Percentiles rank a stretch among this genome's conserved stretches.
Conservation (phyloP, 2,797 vertebrate genomes). For the Sebastes wilsoni region DNA sequence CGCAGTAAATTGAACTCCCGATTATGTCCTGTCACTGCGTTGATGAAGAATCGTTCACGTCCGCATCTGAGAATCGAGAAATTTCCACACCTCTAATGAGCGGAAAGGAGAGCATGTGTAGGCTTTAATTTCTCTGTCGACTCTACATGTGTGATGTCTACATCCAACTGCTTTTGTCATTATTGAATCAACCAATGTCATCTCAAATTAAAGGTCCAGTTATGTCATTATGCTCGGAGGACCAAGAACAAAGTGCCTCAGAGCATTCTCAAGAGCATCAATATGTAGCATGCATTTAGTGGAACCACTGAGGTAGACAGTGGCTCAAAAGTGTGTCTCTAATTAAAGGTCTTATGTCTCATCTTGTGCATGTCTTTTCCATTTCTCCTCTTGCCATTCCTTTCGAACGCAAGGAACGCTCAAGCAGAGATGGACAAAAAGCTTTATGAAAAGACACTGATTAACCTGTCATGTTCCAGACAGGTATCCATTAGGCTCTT, state of each 20-base stretch:
- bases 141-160: neutral
- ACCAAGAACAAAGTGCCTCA: conserved; percentile 38
- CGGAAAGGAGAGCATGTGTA: neutral
- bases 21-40: too few relatives aligned
- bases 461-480: conserved; percentile 81
- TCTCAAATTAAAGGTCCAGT: conserved; percentile 46
- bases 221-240: conserved; percentile 39
- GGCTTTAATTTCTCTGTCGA: neutral
- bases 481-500: conserved; percentile 82
- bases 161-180: conserved; percentile 8
- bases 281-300: conserved; percentile 50
- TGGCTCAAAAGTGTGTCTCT: conserved; percentile 53
- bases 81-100: neutral
- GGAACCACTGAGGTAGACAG: conserved; percentile 57
- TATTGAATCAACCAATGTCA: conserved; percentile 40
- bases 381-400: conserved; percentile 49
- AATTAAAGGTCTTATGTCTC: conserved; percentile 75
- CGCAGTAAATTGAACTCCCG: too few relatives aligned
- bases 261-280: conserved; percentile 47
- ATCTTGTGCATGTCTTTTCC: conserved; percentile 59
- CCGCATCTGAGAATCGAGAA: neutral
- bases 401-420: conserved; percentile 46
- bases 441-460: conserved; percentile 75
- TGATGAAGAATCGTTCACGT: neutral
- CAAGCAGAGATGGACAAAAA: conserved; percentile 70